Percentiles rank a stretch among this genome's conserved stretches.
phyloP scores from a whole-genome alignment of 1,140 invertebrate genomes.

The Lepeophtheirus salmonis region DNA sequence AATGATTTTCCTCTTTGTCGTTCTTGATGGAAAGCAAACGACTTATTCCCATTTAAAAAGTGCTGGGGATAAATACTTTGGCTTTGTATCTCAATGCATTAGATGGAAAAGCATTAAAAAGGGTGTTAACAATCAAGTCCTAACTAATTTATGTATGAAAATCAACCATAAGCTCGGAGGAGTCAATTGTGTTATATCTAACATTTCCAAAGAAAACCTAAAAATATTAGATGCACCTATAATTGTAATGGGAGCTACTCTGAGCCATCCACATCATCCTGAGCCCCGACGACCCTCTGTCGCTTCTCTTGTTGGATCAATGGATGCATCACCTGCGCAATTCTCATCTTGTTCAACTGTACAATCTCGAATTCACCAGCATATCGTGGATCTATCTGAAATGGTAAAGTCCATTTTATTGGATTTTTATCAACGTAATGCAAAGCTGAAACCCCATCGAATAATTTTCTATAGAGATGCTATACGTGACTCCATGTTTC shows the following conservation, averaged over 20 bases:
- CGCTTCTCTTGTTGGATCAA: slow-evolving; percentile 39
- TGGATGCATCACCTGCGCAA: slow-evolving; percentile 18
- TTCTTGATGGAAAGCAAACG: not conserved
- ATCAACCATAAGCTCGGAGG: not conserved
- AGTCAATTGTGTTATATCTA: not conserved
- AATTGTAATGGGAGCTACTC: slow-evolving; percentile 66
- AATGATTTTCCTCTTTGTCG: not conserved
- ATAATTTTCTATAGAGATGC: slow-evolving; percentile 47
- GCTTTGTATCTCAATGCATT: not conserved
- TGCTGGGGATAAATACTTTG: not conserved
- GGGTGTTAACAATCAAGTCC: not conserved
- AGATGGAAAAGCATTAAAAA: not conserved
- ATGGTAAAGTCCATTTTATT: slow-evolving; percentile 41
- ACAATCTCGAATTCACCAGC: slow-evolving; percentile 57
- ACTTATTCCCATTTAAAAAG: not conserved
- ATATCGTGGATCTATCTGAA: slow-evolving; percentile 48
- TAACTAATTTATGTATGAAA: not conserved
- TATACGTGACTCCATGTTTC: not conserved
- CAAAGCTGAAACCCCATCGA: slow-evolving; percentile 32
- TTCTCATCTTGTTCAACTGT: slow-evolving; percentile 32
- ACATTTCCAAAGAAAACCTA: not conserved
- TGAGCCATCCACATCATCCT: slow-evolving; percentile 55
- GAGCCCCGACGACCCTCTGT: slow-evolving; percentile 45
- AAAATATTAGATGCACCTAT: slow-evolving; percentile 28
- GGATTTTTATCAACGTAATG: slow-evolving; percentile 30